Evolutionary conservation across 1,140 invertebrate species (phyloP).

Genomic region (Radopholus similis): DNA sequence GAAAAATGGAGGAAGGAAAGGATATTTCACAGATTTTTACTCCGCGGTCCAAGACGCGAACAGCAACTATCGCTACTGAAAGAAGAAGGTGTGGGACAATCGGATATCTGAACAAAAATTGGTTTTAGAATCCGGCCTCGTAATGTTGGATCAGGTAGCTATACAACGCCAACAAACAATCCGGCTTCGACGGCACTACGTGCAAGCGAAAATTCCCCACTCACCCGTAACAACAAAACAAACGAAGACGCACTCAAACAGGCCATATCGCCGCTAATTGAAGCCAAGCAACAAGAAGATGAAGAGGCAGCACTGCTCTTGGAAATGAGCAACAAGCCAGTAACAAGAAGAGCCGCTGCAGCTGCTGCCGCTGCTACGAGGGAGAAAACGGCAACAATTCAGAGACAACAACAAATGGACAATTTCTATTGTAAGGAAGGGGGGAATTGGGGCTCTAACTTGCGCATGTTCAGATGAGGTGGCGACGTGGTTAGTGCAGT

Average conservation of each 20-base stretch:
- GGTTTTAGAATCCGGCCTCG: background rate
- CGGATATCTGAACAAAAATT: no score
- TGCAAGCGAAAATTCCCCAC: conserved; percentile 18
- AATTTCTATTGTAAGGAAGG: conserved; percentile 3
- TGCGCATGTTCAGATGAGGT: conserved; percentile 24
- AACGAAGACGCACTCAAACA: background rate
- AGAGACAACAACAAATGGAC: background rate
- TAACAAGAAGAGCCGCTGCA: background rate
- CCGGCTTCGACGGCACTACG: background rate
- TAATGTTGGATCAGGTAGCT: background rate
- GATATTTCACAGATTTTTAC: no score
- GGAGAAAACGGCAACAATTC: background rate
- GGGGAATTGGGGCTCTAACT: background rate
- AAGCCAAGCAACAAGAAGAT: conserved; percentile 7
- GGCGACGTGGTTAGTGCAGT: conserved; percentile 30
- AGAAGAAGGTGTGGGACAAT: background rate
- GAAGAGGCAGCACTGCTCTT: background rate
- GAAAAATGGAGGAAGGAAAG: no score
- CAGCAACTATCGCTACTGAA: background rate
- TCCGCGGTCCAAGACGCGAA: no score
- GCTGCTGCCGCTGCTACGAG: background rate
- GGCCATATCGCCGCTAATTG: conserved; percentile 7
- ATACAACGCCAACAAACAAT: background rate
- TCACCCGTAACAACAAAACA: background rate
- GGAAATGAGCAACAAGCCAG: conserved; percentile 3